Conservation (phyloP, 2,113 vertebrate genomes). For the Leptobrachium ailaonicum region DNA sequence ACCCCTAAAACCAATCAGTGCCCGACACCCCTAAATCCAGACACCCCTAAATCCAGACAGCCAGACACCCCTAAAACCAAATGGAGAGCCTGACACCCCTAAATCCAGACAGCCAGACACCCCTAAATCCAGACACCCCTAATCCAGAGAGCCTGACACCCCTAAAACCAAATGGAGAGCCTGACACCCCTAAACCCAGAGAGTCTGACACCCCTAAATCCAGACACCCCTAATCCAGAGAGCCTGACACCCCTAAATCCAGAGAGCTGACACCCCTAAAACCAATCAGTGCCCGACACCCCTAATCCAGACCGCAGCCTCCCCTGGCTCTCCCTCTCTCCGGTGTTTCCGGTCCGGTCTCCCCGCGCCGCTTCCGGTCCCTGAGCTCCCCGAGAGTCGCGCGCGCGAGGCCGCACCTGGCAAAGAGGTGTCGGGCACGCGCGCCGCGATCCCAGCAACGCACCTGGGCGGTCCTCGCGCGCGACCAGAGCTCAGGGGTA, state of each 20-base stretch:
- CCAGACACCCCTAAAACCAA: background rate
- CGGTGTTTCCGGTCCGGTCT: conserved; percentile 13
- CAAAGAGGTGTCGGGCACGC: background rate
- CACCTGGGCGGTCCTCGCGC: background rate
- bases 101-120: background rate
- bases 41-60: background rate
- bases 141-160: background rate
- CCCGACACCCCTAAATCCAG: too few relatives aligned
- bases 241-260: background rate
- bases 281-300: background rate
- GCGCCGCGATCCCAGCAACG: background rate
- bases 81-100: background rate
- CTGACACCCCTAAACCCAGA: too few relatives aligned
- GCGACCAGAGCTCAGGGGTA: background rate
- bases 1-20: background rate
- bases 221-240: background rate
- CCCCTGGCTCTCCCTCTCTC: background rate
- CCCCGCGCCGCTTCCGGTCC: background rate
- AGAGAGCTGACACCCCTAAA: background rate
- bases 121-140: background rate
- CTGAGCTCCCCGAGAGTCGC: background rate
- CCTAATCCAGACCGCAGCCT: background rate
- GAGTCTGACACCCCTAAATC: too few relatives aligned
- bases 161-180: too few relatives aligned
- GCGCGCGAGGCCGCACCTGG: conserved; percentile 39